Evolutionary conservation across 2,888 invertebrate genomes (phyloP), one percentile per base, ranked within the genome.

Genomic region (Mimachlamys varia): DNA sequence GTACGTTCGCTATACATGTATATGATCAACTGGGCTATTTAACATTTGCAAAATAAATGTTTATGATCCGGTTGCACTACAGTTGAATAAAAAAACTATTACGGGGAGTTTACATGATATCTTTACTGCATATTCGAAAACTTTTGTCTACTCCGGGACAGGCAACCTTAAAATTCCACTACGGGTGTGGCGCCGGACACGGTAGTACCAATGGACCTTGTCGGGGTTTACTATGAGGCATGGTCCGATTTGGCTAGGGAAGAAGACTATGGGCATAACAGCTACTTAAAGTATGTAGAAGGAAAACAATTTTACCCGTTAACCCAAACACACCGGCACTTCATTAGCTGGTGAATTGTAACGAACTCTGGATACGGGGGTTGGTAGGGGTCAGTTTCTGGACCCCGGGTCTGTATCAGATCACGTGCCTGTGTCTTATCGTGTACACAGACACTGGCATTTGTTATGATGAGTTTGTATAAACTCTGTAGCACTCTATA

Each of bases 401-500:
- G 53, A 76, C 76, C n/a, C 27, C 27, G 33, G 4, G 76, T 76
- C 76, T 76, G 76, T 76, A 76, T 76, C 76, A 27, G 22, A 76
- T 27, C 76, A 76, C 3, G 44, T 44, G 44, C 10, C 22, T 27
- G 58, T 22, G 7, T 58, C 19, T 33, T 33, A 76, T 76, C 33
- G 12, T 76, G 76, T 76, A 58, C n/a, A 76, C 76, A 76, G 76
- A 76, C 76, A 76, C 76, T 33, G 76, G 76, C 76, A 76, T 33
- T 27, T 76, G 76, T 76, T 76, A 33, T 76, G 76, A 33, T 76
- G 76, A 33, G 76, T 33, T 15, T 76, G 76, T 76, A 76, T 76
- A 76, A 4, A 76, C 76, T 33, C 2, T 0, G 76, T 33, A 76
- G 27, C 33, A 76, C 76, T 33, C 76, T 27, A 27, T 76, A 76